Base-by-base conservation (phyloP, 1,140 invertebrate species). In the Meteorus sp. region DNA sequence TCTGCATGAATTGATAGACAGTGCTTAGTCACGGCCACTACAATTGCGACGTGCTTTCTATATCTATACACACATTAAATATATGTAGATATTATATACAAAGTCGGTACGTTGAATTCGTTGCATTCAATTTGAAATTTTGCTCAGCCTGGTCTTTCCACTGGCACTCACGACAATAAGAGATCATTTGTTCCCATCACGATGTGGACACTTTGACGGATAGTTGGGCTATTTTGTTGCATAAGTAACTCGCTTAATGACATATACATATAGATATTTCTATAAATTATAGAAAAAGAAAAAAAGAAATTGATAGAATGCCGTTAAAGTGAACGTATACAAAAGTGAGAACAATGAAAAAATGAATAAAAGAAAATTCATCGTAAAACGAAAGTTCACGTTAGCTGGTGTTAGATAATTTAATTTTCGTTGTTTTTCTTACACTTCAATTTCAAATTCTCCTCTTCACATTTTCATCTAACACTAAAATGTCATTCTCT, bases 381-480 rank as follows among this genome's bases (percentile, higher is more conserved):
- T 7, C 11, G 11, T 33, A 6, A 6, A 33, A 33, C 29, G 6
- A 33, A 33, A 33, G 6, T 11, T 7, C 29, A 11, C 29, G 6
- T 11, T 33, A n/a, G n/a, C n/a, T n/a, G n/a, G n/a, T n/a, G n/a
- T n/a, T n/a, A n/a, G n/a, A n/a, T n/a, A n/a, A n/a, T n/a, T n/a
- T 22, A 11, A 22, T 45, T 45, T 45, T 45, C 11, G 13, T 41
- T 15, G 1, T 41, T n/a, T 15, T 45, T 11, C 17, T 19, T 15
- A 5, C 17, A 15, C 13, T 39, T n/a, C 17, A 45, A 23, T 45
- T 45, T 45, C 9, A 7, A 23, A 23, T 8, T 45, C 23, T 45
- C 11, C 25, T 45, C 23, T 23, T 68, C 68, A 71, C 64, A 57
- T 70, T 75, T n/a, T n/a, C n/a, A n/a, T n/a, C n/a, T n/a, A n/a